A percentile compares a stretch with the other conserved stretches of the same genome.
These are phyloP conservation scores for Erynnis tages DNA, from an alignment of 2,888 invertebrate genomes.

Conservation along the genomic window DNA sequence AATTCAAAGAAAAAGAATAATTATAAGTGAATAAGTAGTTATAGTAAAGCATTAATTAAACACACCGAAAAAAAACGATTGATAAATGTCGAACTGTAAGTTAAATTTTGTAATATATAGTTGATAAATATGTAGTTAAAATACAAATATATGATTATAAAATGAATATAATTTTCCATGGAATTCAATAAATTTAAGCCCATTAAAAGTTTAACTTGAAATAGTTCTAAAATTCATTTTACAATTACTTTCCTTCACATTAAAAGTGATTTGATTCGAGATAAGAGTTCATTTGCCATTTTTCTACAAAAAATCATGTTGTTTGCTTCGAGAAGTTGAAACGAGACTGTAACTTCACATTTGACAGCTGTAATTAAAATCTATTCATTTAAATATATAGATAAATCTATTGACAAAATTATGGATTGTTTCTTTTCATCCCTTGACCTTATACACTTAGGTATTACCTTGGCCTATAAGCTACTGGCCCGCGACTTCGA, in stretches of 20 bases:
- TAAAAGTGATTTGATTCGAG: conserved; percentile 57
- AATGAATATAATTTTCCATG: conserved; percentile 81
- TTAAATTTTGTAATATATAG: conserved; percentile 80
- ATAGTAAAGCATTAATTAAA: conserved; percentile 53
- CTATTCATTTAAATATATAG: conserved; percentile 82
- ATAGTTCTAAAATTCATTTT: conserved; percentile 32
- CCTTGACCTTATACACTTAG: too few relatives aligned
- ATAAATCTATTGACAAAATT: conserved; percentile 80
- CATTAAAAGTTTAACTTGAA: conserved; percentile 47
- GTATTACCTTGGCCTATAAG: too few relatives aligned
- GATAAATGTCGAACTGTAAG: conserved; percentile 73
- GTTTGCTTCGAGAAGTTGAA: conserved; percentile 56
- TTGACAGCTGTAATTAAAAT: conserved; percentile 76
- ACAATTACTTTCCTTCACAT: conserved; percentile 20
- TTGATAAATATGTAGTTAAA: conserved; percentile 79
- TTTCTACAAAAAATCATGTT: conserved; percentile 54
- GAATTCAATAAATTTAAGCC: conserved; percentile 75
- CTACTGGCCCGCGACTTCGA: too few relatives aligned
- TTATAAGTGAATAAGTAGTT: conserved; percentile 19
- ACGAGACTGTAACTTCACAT: conserved; percentile 62
- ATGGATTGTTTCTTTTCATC: conserved; percentile 50
- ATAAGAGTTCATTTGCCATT: conserved; percentile 63
- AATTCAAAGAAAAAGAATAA: neutral
- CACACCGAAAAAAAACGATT: conserved; percentile 64
- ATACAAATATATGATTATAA: conserved; percentile 78